phyloP scores from a whole-genome alignment of 1,140 invertebrate species.

The Babylonia areolata region DNA sequence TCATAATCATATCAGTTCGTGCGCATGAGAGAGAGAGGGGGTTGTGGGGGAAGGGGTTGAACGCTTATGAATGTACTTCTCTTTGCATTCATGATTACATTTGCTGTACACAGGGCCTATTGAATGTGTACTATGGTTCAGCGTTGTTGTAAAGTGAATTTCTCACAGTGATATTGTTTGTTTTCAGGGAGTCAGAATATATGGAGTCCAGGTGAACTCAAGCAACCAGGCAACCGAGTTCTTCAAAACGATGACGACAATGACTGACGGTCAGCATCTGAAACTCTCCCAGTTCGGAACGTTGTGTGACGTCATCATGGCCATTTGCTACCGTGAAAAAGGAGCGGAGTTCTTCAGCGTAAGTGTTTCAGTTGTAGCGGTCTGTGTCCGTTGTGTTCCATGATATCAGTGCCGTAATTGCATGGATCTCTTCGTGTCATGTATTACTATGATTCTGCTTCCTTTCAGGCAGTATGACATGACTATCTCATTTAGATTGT shows the following conservation, averaged over 20 bases:
- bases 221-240: conserved; percentile 22
- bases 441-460: too few relatives aligned
- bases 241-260: conserved; percentile 45
- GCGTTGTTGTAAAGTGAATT: too few relatives aligned
- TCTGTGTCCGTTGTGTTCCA: neutral
- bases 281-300: conserved; percentile 48
- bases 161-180: neutral
- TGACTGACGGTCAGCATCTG: conserved; percentile 49
- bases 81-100: too few relatives aligned
- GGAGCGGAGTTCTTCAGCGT: neutral
- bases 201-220: conserved; percentile 52
- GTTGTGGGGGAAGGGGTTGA: too few relatives aligned
- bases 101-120: too few relatives aligned
- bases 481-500: neutral
- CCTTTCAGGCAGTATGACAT: too few relatives aligned
- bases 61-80: too few relatives aligned
- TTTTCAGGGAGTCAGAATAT: conserved; percentile 52
- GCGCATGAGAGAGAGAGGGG: too few relatives aligned
- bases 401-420: too few relatives aligned
- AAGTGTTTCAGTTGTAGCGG: neutral
- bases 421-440: too few relatives aligned
- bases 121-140: too few relatives aligned
- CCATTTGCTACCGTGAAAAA: conserved; percentile 58
- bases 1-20: too few relatives aligned
- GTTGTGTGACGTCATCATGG: conserved; percentile 61